Percentiles rank a stretch among this genome's conserved stretches.
phyloP scores from a whole-genome alignment of 2,888 invertebrate genomes.

The Mallateleia sp. region DNA sequence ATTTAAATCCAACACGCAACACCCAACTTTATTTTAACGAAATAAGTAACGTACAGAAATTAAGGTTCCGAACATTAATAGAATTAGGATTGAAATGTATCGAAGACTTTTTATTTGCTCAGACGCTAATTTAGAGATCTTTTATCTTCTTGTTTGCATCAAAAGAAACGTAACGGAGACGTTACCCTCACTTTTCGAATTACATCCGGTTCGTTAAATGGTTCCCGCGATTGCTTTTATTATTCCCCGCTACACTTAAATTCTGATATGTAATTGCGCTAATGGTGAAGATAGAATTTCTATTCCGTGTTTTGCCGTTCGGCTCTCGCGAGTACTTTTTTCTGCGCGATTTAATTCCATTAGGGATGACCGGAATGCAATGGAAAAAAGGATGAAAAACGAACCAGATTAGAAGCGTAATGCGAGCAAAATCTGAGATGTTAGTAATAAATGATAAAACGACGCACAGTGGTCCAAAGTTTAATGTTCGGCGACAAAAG shows the following conservation, averaged over 20 bases:
- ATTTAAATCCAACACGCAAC: no score
- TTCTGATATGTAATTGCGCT: conserved; percentile 49
- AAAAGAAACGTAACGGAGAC: no score
- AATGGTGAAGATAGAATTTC: conserved; percentile 55
- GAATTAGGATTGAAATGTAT: no score
- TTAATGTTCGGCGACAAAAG: no score
- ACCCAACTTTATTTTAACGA: no score
- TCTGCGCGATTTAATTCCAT: conserved; percentile 49
- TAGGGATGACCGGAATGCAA: conserved; percentile 6
- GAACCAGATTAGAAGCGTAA: conserved; percentile 32
- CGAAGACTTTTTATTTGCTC: no score
- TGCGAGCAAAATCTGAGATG: conserved; percentile 35
- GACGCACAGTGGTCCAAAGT: no score
- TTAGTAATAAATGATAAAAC: conserved; percentile 13
- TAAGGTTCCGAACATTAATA: no score
- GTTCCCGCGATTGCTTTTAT: conserved; percentile 51
- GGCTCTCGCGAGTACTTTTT: conserved; percentile 32
- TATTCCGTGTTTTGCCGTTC: conserved; percentile 38
- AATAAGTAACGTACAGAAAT: no score
- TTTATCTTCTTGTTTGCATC: no score
- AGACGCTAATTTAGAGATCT: no score
- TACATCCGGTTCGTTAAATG: conserved; percentile 55
- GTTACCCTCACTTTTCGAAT: no score
- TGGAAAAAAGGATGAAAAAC: conserved; percentile 31
- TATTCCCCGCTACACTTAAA: conserved; percentile 46